Conservation (phyloP, 2,797 vertebrate genomes). For the Enteromius treurensis region DNA sequence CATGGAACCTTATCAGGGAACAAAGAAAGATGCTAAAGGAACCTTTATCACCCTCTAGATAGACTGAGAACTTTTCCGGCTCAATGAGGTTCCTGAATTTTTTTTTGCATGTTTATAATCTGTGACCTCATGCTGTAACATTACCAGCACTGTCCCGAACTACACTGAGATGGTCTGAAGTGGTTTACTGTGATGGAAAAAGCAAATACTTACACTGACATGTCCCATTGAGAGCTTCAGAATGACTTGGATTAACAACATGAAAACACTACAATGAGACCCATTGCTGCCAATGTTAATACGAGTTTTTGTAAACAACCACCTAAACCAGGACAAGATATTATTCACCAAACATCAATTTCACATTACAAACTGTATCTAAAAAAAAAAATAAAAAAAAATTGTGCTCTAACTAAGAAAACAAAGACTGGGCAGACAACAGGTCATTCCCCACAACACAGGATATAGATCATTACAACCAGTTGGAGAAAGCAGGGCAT, state of each 20-base stretch:
- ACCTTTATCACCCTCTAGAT: not conserved
- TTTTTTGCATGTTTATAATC: slow-evolving; percentile 25
- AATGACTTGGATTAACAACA: slow-evolving; percentile 7
- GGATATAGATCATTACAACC: slow-evolving; percentile 53
- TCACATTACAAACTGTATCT: slow-evolving; percentile 40
- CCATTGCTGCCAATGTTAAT: slow-evolving; percentile 25
- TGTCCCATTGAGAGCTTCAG: slow-evolving; percentile 12
- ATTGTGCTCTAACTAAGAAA: slow-evolving; percentile 5
- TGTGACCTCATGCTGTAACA: slow-evolving; percentile 25
- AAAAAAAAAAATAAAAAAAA: slow-evolving; percentile 4
- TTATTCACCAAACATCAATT: slow-evolving; percentile 35
- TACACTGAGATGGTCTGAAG: slow-evolving; percentile 17
- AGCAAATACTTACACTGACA: slow-evolving; percentile 36
- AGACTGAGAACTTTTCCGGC: not conserved
- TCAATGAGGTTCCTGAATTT: not conserved
- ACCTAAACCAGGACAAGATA: slow-evolving; percentile 34
- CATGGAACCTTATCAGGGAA: slow-evolving; percentile 18
- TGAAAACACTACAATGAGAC: slow-evolving; percentile 12
- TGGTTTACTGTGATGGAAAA: slow-evolving; percentile 37
- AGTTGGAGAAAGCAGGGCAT: slow-evolving; percentile 23
- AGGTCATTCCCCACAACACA: slow-evolving; percentile 44
- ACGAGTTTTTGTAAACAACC: slow-evolving; percentile 43
- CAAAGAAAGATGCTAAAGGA: slow-evolving; percentile 12
- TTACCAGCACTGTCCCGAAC: slow-evolving; percentile 19
- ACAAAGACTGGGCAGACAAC: slow-evolving; percentile 40